phyloP scores from a whole-genome alignment of 2,113 vertebrate genomes.

The Caloenas nicobarica region DNA sequence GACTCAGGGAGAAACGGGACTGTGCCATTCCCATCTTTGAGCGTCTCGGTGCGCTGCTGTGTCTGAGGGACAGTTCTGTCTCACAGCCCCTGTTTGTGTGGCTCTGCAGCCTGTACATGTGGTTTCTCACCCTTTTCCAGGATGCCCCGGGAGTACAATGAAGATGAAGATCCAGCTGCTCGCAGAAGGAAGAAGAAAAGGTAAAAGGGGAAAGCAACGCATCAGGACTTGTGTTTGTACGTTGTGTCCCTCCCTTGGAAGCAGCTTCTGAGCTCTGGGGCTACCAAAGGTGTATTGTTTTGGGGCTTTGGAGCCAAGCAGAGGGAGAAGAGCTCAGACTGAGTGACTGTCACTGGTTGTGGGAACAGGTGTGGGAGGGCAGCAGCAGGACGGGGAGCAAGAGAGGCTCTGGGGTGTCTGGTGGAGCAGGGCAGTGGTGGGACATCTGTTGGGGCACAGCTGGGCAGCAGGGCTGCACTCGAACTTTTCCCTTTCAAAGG shows the following conservation, averaged over 20 bases:
- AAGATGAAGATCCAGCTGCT: slow-evolving; percentile 98
- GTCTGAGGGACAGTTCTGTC: not conserved
- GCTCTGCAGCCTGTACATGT: not conserved
- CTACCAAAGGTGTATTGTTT: not conserved
- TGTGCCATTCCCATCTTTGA: not conserved
- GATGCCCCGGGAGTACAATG: slow-evolving; percentile 98
- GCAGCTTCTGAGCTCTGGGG: not conserved
- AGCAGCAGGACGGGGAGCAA: not conserved
- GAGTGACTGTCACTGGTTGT: not conserved
- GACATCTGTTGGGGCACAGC: rapidly evolving
- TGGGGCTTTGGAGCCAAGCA: not conserved
- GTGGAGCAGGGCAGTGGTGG: not conserved
- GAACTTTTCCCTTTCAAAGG: not conserved
- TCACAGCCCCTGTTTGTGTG: not conserved
- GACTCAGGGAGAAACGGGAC: not conserved
- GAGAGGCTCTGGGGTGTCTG: not conserved
- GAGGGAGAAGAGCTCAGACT: not conserved
- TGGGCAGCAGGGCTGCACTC: not conserved
- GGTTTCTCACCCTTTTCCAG: slow-evolving; percentile 70
- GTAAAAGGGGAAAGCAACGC: slow-evolving; percentile 49
- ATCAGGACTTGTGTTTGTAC: not conserved
- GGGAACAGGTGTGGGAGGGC: not conserved
- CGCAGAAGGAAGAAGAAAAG: slow-evolving; percentile 97
- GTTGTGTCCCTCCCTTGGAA: rapidly evolving
- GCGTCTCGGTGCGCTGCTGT: rapidly evolving